Evolutionary conservation across 2,113 vertebrate species (phyloP).

Genomic region (Ascaphus truei): DNA sequence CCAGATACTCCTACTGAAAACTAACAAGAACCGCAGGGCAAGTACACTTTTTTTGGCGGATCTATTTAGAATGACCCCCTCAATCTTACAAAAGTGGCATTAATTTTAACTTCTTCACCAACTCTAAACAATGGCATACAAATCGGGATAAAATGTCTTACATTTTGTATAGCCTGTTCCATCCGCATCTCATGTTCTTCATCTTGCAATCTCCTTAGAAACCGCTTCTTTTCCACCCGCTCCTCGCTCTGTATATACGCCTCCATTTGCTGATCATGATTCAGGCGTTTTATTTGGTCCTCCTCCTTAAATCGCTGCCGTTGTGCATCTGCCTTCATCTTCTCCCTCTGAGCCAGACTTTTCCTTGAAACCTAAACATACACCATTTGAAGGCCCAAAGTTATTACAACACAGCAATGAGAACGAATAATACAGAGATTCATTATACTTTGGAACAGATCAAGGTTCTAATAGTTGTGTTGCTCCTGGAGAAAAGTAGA

Average conservation of each 20-base stretch:
- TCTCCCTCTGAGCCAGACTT: constrained; percentile 16
- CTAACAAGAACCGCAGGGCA: too few species aligned
- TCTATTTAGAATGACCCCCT: too few species aligned
- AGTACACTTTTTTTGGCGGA: too few species aligned
- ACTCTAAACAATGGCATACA: not conserved
- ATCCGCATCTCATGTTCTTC: constrained; percentile 63
- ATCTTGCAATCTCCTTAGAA: constrained; percentile 57
- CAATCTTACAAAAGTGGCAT: too few species aligned
- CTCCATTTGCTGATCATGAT: constrained; percentile 46
- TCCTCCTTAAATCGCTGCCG: constrained; percentile 6
- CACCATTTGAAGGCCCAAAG: too few species aligned
- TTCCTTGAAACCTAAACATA: constrained; percentile 1
- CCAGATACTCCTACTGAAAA: too few species aligned
- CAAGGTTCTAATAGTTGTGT: too few species aligned
- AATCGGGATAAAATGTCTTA: constrained; percentile 25
- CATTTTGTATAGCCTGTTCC: constrained; percentile 66
- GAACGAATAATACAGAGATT: too few species aligned
- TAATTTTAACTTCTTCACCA: too few species aligned
- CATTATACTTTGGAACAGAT: too few species aligned
- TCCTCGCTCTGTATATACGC: constrained; percentile 57
- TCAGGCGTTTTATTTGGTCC: constrained; percentile 45
- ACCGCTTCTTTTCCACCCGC: constrained; percentile 50
- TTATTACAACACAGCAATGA: too few species aligned
- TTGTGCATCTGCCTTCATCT: constrained; percentile 7
- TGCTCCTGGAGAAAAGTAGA: too few species aligned